Conservation (phyloP, 1,140 invertebrate genomes). For the Diabrotica virgifera region DNA sequence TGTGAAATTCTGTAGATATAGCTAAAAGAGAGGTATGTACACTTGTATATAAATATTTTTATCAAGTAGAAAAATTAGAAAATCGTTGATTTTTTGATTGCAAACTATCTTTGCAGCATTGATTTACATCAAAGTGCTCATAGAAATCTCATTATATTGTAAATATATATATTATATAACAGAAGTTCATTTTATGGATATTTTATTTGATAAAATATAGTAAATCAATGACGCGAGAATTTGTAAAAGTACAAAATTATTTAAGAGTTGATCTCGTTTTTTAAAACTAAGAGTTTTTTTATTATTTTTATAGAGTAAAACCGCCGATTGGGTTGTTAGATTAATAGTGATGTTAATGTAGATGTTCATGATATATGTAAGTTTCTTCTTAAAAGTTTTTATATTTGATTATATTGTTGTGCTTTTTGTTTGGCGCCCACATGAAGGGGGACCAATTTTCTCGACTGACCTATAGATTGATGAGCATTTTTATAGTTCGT, state of each 20-base stretch:
- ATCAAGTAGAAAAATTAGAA: conserved; percentile 28
- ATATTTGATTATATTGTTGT: conserved; percentile 7
- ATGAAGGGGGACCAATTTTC: no score
- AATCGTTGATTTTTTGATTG: conserved; percentile 26
- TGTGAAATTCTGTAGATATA: conserved; percentile 31
- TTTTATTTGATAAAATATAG: neutral
- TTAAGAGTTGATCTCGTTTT: conserved; percentile 44
- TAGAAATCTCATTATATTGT: conserved; percentile 25
- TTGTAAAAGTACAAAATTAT: conserved; percentile 44
- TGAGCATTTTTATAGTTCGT: no score
- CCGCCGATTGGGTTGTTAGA: conserved; percentile 26
- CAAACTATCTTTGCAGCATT: conserved; percentile 24
- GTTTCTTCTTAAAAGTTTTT: conserved; percentile 25
- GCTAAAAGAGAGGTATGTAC: conserved; percentile 26
- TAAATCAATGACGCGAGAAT: conserved; percentile 29
- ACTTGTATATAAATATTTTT: conserved; percentile 33
- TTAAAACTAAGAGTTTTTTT: conserved; percentile 39
- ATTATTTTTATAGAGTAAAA: conserved; percentile 31
- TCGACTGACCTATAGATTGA: no score
- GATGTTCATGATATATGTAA: conserved; percentile 22
- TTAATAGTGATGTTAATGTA: conserved; percentile 27
- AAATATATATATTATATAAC: conserved; percentile 10
- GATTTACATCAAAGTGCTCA: conserved; percentile 23
- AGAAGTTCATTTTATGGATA: neutral
- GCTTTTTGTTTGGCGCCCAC: no score